phyloP scores from a whole-genome alignment of 1,140 invertebrate genomes.

The Mya arenaria region DNA sequence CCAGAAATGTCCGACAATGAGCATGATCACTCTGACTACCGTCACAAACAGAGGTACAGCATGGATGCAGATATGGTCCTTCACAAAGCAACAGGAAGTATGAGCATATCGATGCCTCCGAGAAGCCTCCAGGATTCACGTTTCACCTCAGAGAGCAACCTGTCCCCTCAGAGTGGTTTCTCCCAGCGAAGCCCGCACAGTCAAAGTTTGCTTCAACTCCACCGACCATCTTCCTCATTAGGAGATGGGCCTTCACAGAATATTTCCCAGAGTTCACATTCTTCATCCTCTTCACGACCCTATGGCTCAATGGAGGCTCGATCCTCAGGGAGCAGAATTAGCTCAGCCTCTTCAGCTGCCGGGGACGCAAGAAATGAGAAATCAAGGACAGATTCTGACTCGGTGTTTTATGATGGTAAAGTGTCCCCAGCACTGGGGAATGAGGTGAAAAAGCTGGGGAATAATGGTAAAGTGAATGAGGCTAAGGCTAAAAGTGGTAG shows the following conservation, averaged over 20 bases:
- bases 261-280: constrained; percentile 10
- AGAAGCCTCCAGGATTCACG: constrained; percentile 54
- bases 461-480: constrained; percentile 3
- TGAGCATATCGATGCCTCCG: constrained; percentile 31
- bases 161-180: constrained; percentile 27
- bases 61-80: constrained; percentile 63
- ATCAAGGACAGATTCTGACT: constrained; percentile 54
- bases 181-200: constrained; percentile 23
- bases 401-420: constrained; percentile 59
- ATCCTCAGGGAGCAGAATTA: constrained; percentile 35
- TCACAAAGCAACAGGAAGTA: constrained; percentile 48
- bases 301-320: constrained; percentile 45
- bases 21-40: constrained; percentile 5
- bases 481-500: constrained; percentile 2
- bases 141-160: constrained; percentile 63
- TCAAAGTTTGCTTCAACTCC: constrained; percentile 49
- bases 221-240: constrained; percentile 40
- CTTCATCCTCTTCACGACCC: constrained; percentile 41
- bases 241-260: constrained; percentile 18
- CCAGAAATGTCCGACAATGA: constrained; percentile 57
- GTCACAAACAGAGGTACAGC: constrained; percentile 61
- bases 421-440: constrained; percentile 12
- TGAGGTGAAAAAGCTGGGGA: neutral
- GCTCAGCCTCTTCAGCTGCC: constrained; percentile 48
- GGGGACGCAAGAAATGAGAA: constrained; percentile 16